Base-by-base conservation (phyloP, 2,888 invertebrate species). In the Pachydiplax longipennis region DNA sequence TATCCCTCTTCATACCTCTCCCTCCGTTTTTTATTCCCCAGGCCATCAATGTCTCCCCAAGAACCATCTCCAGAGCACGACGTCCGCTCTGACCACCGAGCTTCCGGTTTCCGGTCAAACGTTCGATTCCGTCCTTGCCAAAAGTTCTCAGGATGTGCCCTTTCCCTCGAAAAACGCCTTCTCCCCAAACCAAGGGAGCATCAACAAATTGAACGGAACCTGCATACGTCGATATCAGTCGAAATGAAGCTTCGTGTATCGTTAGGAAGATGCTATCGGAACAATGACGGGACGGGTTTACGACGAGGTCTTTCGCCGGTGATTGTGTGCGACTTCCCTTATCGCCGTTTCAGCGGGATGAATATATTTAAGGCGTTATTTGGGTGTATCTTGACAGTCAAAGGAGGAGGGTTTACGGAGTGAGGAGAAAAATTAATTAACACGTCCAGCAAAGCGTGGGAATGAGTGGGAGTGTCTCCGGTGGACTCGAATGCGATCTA, bases 51-150 rank as follows among this genome's bases (percentile, higher is more conserved):
- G 87, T 87, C 87, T 87, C 87, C 87, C 58, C 58, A 83, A 83
- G 83, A 83, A 83, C 83, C 53, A 87, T 87, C 58, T 87, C 87
- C 87, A 87, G 87, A 37, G 61, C 61, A 61, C 61, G 87, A 87
- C 87, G 87, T 87, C 87, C 87, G 87, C 87, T 87, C 87, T 58
- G 87, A 65, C 65, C 87, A 37, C 87, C 87, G 87, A 65, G 65
- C 87, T 87, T 87, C 87, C 87, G 61, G 87, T 87, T 87, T 87
- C 87, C 87, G 87, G 87, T 87, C 87, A 87, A 87, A 87, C 61
- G 65, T 87, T 87, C 87, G 10, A 31, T 37, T 61, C 87, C 61
- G 37, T 15, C 58, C 4, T 31, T 22, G 25, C 25, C 25, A 13
- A 31, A 65, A 65, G 22, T 65, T n/a, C 65, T 65, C 65, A 65